Evolutionary conservation across 2,888 invertebrate genomes (phyloP).

Genomic region (Synergus laeviventris): DNA sequence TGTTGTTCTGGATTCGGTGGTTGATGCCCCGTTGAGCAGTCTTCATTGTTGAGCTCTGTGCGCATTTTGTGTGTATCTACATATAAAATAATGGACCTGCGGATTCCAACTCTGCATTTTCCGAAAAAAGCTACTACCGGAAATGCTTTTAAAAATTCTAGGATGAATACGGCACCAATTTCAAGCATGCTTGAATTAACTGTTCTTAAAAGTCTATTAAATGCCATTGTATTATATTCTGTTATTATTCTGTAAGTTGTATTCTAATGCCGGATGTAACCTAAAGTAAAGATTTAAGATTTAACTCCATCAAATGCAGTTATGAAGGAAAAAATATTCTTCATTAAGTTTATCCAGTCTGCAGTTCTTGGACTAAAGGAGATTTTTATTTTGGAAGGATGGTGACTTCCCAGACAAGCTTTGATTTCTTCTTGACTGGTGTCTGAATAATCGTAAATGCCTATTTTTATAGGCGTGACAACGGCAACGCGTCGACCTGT

Average conservation of each 20-base stretch:
- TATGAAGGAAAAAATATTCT: neutral
- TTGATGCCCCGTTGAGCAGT: conserved; percentile 46
- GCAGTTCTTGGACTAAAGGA: neutral
- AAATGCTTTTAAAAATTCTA: conserved; percentile 13
- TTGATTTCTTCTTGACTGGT: neutral
- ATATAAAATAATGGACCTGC: conserved; percentile 41
- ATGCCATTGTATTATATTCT: neutral
- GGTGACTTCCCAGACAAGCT: neutral
- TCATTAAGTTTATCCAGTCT: too few relatives aligned
- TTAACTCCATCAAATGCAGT: too few relatives aligned
- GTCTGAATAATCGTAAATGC: neutral
- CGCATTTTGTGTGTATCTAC: conserved; percentile 30
- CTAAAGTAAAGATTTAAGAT: neutral
- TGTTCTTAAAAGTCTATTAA: neutral
- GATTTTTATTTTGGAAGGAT: neutral
- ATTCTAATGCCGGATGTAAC: neutral
- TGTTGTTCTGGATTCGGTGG: conserved; percentile 48
- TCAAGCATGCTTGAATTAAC: conserved; percentile 5
- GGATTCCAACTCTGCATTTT: conserved; percentile 1
- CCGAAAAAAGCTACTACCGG: neutral
- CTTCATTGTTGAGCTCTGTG: conserved; percentile 42
- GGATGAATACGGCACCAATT: neutral
- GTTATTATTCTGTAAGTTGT: too few relatives aligned
- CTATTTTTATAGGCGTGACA: conserved; percentile 34
- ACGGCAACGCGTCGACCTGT: neutral